These are phyloP conservation scores for Noctua fimbriata DNA, from an alignment of 2,888 invertebrate species.

Conservation along the genomic window DNA sequence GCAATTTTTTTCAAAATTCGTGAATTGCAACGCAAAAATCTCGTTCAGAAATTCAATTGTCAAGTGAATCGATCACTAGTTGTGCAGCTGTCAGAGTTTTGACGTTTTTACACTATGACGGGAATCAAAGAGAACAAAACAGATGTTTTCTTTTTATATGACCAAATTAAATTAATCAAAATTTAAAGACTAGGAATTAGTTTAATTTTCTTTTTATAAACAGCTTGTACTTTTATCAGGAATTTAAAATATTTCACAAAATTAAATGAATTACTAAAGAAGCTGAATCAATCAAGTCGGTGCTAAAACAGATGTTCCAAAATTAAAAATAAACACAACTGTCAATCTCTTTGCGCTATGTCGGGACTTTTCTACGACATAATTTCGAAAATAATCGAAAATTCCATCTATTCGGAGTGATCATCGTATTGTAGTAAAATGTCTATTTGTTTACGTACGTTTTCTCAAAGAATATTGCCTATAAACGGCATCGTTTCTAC, in stretches of 20 bases:
- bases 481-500: conserved; percentile 89
- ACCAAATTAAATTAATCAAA: background rate
- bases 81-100: background rate
- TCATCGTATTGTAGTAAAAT: conserved; percentile 80
- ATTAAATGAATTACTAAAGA: background rate
- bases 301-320: conserved; percentile 61
- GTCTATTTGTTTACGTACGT: conserved; percentile 90
- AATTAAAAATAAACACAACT: conserved; percentile 70
- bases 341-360: conserved; percentile 77
- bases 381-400: conserved; percentile 76
- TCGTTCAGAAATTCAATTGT: conserved; percentile 49
- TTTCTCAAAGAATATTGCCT: conserved; percentile 90
- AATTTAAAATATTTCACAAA: background rate
- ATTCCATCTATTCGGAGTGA: conserved; percentile 70
- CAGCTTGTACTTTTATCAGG: background rate
- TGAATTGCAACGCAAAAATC: conserved; percentile 26
- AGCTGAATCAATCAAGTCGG: conserved; percentile 36
- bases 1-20: conserved; percentile 47
- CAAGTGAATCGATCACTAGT: conserved; percentile 16
- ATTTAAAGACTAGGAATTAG: background rate
- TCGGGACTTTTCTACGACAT: conserved; percentile 75
- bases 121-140: background rate
- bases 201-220: too few relatives aligned
- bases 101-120: background rate
- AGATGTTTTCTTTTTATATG: background rate